Percentiles rank a stretch among this genome's conserved stretches.
Evolutionary conservation across 2,888 invertebrate genomes (phyloP).

Genomic region (Coelopa pilipes): DNA sequence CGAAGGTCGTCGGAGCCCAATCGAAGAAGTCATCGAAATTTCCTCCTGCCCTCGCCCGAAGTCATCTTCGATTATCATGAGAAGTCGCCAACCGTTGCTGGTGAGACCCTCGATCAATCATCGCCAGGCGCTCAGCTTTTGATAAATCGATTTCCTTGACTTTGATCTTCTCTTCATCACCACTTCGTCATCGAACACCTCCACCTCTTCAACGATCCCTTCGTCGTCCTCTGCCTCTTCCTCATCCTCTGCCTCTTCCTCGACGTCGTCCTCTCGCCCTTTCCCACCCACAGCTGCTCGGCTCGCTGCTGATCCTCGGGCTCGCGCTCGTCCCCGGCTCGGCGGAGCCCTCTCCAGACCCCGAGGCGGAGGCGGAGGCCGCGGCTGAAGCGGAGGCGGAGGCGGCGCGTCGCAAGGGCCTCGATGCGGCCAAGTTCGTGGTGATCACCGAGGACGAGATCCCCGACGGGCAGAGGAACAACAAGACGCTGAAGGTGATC

Average conservation of each 20-base stretch:
- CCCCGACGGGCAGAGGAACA: slow-evolving; percentile 51
- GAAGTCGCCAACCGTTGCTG: slow-evolving; percentile 41
- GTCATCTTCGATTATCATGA: slow-evolving; percentile 43
- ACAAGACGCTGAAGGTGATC: slow-evolving; percentile 59
- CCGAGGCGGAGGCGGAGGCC: neutral
- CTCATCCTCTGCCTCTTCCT: too few relatives aligned
- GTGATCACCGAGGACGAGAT: slow-evolving; percentile 60
- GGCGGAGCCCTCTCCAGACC: neutral
- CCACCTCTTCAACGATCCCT: too few relatives aligned
- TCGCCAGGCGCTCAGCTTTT: neutral
- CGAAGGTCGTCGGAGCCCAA: too few relatives aligned
- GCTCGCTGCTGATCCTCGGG: slow-evolving; percentile 3
- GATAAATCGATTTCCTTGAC: slow-evolving; percentile 19
- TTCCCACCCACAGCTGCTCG: neutral
- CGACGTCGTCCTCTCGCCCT: neutral
- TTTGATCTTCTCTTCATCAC: neutral
- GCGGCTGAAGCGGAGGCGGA: too few relatives aligned
- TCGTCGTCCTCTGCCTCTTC: too few relatives aligned
- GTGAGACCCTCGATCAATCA: slow-evolving; percentile 38
- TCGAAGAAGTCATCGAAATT: too few relatives aligned
- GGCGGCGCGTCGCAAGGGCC: neutral
- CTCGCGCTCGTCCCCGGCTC: neutral
- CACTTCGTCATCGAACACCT: neutral
- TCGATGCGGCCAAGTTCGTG: slow-evolving; percentile 32
- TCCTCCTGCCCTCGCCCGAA: too few relatives aligned